Evolutionary conservation across 1,140 invertebrate species (phyloP), one percentile per base, ranked within the genome.

Genomic region (Pogonomyrmex barbatus): DNA sequence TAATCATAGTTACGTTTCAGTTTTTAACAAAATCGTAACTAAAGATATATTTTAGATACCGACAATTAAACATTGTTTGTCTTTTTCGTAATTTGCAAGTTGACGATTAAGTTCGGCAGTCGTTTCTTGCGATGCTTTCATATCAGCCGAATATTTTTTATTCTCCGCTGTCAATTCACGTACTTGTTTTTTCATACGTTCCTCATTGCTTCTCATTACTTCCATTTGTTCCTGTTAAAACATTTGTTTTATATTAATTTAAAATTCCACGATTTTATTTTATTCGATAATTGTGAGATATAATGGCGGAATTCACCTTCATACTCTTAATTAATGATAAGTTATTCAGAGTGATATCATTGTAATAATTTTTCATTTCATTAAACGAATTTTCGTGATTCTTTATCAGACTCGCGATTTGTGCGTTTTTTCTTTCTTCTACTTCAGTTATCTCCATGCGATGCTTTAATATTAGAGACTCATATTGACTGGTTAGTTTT

Each of bases 321-420:
- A 98, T 94, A 91, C 96, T 97, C 87, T 97, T 96, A 47, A 98
- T 98, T 9, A 98, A 94, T 70, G 96, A 97, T 82, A 99, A 95
- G 94, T 99, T 99, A 93, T 99, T 99, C 0, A 98, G 94, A 1
- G 98, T 98, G 58, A 99, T 98, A 89, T 99, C 98, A 91, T 98
- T 99, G 90, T 99, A 99, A 95, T 99, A 99, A 93, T 97, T 97
- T 94, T 98, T 99, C 92, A 99, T 97, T 92, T 99, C 97, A 62
- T 96, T 96, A 92, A 98, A 98, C 0, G 97, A 97, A 90, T 97
- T 97, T 85, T 98, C 97, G 92, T 99, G 98, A 89, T 97, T 97
- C 85, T 96, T 96, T 86, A 98, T 97, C 70, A 99, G 93, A 30
- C 97, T 96, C 17, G 97, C 96, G 17, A 99, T 96, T 93, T 99